Percentiles rank a stretch among this genome's conserved stretches.
Conservation (phyloP, 35 echinoderm and acorn worm genomes). For the Ophioderma brevispina region DNA sequence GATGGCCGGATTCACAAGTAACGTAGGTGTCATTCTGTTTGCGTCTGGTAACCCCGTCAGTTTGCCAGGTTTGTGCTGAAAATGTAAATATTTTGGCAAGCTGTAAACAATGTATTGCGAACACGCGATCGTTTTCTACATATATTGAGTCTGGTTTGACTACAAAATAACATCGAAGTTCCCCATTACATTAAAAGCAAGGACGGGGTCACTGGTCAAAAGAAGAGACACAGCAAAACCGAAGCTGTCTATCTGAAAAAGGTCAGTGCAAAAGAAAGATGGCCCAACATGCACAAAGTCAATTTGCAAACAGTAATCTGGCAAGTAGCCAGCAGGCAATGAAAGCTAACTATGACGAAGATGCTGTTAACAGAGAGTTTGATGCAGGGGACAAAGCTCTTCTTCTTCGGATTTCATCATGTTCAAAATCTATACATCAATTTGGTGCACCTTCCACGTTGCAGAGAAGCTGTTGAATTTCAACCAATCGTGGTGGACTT, state of each 20-base stretch:
- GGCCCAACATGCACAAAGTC: no score
- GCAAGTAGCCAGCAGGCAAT: no score
- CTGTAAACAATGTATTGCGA: neutral
- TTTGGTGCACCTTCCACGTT: no score
- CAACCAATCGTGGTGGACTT: no score
- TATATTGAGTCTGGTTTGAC: neutral
- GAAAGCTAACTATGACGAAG: no score
- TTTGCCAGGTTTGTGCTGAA: neutral
- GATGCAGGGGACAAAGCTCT: no score
- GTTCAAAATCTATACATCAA: no score
- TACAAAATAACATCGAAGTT: neutral
- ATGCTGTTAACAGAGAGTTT: no score
- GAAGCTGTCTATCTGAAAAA: neutral
- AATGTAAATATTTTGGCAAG: neutral
- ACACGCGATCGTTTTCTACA: neutral
- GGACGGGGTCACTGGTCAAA: neutral
- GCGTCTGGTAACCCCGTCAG: neutral
- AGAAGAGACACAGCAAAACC: neutral
- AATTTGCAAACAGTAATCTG: no score
- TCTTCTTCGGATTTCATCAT: no score
- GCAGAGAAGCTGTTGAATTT: no score
- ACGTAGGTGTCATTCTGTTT: slow-evolving; percentile 1
- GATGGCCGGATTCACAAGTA: slow-evolving; percentile 34
- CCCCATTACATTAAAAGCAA: neutral
- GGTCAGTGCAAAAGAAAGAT: no score